Conservation (phyloP, 2,113 vertebrate species). For the Acrocephalus kingi region DNA sequence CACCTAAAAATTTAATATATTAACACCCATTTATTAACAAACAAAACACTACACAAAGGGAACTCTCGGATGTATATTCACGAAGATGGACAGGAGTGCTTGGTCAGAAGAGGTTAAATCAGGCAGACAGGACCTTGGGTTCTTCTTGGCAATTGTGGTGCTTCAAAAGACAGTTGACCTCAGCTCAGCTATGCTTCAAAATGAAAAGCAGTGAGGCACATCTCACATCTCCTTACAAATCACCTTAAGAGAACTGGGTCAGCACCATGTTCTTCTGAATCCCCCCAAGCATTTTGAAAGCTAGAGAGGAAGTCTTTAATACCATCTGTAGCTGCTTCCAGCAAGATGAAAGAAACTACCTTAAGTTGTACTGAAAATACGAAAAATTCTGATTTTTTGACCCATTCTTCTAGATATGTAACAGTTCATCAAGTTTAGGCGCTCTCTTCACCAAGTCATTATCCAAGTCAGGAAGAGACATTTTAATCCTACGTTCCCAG, state of each 20-base stretch:
- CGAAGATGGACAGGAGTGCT: background rate
- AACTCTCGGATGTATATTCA: background rate
- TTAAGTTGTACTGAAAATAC: background rate
- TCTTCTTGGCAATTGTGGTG: background rate
- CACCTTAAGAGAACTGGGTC: background rate
- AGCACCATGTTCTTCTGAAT: background rate
- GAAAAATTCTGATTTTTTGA: background rate
- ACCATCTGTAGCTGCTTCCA: background rate
- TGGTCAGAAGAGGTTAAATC: background rate
- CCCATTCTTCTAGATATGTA: background rate
- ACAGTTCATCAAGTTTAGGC: background rate
- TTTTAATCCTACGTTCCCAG: background rate
- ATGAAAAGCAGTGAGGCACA: background rate
- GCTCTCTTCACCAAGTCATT: background rate
- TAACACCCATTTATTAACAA: background rate
- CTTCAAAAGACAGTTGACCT: background rate
- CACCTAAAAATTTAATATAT: background rate
- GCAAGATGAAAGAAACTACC: background rate
- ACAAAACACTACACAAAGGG: background rate
- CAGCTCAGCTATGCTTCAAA: background rate
- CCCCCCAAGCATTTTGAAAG: background rate
- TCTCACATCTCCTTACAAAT: background rate
- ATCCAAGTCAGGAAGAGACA: background rate
- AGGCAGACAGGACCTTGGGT: background rate
- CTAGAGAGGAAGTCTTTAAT: background rate